These are phyloP conservation scores for Acrocephalus arundinaceus DNA, from an alignment of 2,113 vertebrate species.

Conservation along the genomic window DNA sequence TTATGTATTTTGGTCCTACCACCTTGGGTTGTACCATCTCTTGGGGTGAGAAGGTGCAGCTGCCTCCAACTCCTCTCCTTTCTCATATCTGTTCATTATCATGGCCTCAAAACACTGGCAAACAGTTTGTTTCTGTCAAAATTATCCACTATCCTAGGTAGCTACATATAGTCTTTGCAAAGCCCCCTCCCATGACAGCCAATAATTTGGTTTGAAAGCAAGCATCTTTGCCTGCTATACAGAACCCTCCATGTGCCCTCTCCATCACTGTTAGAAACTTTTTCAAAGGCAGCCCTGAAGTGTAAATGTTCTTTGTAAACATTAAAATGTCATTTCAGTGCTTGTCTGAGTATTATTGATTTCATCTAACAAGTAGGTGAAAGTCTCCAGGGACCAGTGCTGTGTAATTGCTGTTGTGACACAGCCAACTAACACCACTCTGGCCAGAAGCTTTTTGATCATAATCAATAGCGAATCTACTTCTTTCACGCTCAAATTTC, in stretches of 20 bases:
- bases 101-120: not conserved
- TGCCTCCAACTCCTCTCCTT: not conserved
- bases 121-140: not conserved
- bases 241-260: not conserved
- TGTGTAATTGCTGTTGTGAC: slow-evolving; percentile 67
- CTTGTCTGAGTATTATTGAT: slow-evolving; percentile 71
- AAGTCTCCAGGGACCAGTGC: slow-evolving; percentile 30
- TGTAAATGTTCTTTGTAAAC: slow-evolving; percentile 55
- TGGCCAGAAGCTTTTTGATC: slow-evolving; percentile 45
- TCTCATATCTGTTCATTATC: not conserved
- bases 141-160: not conserved
- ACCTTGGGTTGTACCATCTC: accelerated
- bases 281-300: slow-evolving; percentile 49
- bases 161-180: not conserved
- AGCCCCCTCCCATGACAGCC: not conserved
- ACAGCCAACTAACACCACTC: not conserved
- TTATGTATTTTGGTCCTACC: not conserved
- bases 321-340: slow-evolving; percentile 70
- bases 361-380: slow-evolving; percentile 72
- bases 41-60: not conserved
- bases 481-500: not conserved
- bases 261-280: slow-evolving; percentile 13
- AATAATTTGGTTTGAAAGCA: not conserved
- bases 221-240: not conserved
- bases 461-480: slow-evolving; percentile 43